Base-by-base conservation (phyloP, 2,888 invertebrate species). In the Acleris sparsana region DNA sequence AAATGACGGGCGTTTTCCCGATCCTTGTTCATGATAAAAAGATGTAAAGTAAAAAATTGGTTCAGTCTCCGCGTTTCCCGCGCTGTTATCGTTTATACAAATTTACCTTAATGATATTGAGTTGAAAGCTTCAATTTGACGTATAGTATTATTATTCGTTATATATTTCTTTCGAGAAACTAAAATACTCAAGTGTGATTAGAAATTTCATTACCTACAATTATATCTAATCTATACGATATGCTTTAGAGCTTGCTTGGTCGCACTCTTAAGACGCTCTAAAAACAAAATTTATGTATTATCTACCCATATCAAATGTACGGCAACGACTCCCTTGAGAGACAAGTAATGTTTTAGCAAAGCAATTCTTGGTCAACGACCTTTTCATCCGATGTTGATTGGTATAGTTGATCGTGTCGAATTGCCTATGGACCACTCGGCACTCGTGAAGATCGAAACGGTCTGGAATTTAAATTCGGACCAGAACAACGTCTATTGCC, bases 361-460 rank as follows among this genome's bases (percentile, higher is more conserved):
- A 51, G 62, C 51, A 52, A 56, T 63, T 58, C 18, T 22, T 57
- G 71, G 71, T 63, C 71, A 69, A 62, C 55, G 71, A 70, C 69
- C 58, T 59, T 11, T 22, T 48, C 56, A 53, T 60, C 52, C 46
- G 59, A 43, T 61, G 53, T 66, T 63, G 53, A 68, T 63, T 63
- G 58, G 58, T 66, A 56, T 53, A 53, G 58, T 62, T 59, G 53
- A 69, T 69, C 62, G 62, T 59, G 55, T 18, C 55, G 53, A 67
- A 60, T 61, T 63, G 62, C 63, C 48, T 59, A 64, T 18, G 53
- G 4, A n/a, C n/a, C n/a, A n/a, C 33, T n/a, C n/a, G n/a, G n/a
- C 44, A 53, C 52, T 57, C 48, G 52, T 53, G 56, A 46, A 48
- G 49, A 58, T 62, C 48, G 25, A 53, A 62, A 22, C 43, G 25